Evolutionary conservation across 2,888 invertebrate genomes (phyloP), one percentile per base, ranked within the genome.

Genomic region (Mythimna lalbum): DNA sequence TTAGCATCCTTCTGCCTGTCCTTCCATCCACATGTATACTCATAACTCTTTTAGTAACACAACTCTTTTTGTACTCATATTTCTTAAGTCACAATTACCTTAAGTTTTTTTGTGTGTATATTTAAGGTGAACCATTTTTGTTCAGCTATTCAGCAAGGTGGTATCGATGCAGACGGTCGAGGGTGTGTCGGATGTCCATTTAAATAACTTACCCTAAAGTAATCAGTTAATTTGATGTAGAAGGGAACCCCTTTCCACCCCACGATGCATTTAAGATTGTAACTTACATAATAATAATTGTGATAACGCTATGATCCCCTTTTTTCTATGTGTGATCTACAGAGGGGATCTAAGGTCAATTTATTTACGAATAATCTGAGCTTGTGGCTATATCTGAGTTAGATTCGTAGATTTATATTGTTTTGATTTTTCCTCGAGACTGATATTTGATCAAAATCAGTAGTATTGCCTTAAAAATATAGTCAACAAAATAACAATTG

Each of bases 281-380:
- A 73, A 56, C 39, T n/a, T 63, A 73, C 39, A 56, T 71, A 39
- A 39, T 12, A 39, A 14, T 39, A 33, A 64, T 72, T 56, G 43
- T 74, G 65, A 74, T 72, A 74, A 74, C 64, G 23, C 49, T 43
- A 39, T 43, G 50, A 65, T 65, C 50, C 74, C 47, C 19, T 50
- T 23, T 43, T 31, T 14, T 55, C 1, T 10, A 14, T 17, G 3
- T 17, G 3, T 43, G 4, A 50, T 73, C 39, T 74, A 21, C 4
- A 50, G 9, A 63, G 49, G 72, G 66, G 66, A 50, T 57, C 23
- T 57, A 19, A 21, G 4, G 33, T 36, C 56, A 50, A 50, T 65
- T 57, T 74, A 65, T 64, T 50, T 21, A 43, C 17, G 49, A 23
- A 19, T 17, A 21, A 56, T 0, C 39, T 49, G 1, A 12, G 9